A percentile compares a stretch with the other conserved stretches of the same genome.
phyloP scores from a whole-genome alignment of 2,797 vertebrate species.

The Echeneis naucrates region DNA sequence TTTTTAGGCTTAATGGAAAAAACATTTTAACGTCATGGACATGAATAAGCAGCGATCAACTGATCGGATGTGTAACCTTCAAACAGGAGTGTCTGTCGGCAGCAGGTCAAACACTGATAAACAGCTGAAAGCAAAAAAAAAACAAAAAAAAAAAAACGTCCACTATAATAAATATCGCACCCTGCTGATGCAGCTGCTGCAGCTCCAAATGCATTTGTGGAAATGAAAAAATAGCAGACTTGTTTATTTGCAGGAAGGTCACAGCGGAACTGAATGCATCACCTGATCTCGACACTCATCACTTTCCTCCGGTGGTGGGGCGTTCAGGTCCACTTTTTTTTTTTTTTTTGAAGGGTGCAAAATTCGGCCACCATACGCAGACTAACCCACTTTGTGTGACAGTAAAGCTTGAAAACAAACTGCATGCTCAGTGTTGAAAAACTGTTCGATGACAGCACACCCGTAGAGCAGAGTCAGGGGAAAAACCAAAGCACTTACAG shows the following conservation, averaged over 20 bases:
- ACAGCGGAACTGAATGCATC: slow-evolving; percentile 31
- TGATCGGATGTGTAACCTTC: slow-evolving; percentile 39
- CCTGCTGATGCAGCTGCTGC: slow-evolving; percentile 48
- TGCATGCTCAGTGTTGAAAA: slow-evolving; percentile 24
- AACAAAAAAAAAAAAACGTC: slow-evolving; percentile 39
- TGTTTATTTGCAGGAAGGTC: slow-evolving; percentile 72
- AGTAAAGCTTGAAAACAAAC: not conserved
- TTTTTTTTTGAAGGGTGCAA: not conserved
- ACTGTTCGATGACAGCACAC: slow-evolving; percentile 72
- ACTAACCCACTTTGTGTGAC: not conserved
- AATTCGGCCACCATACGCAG: not conserved
- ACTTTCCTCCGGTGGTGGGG: not conserved
- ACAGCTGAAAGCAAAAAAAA: slow-evolving; percentile 31
- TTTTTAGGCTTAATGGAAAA: slow-evolving; percentile 23
- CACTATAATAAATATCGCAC: slow-evolving; percentile 53
- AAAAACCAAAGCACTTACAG: slow-evolving; percentile 58
- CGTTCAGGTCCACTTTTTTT: not conserved
- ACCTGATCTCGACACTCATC: not conserved
- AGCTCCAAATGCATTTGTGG: slow-evolving; percentile 61
- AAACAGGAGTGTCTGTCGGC: slow-evolving; percentile 8
- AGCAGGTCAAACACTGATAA: slow-evolving; percentile 31
- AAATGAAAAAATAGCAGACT: slow-evolving; percentile 56
- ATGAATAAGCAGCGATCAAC: not conserved
- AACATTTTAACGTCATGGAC: not conserved
- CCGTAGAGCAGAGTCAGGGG: slow-evolving; percentile 73